Evolutionary conservation across 2,888 invertebrate species (phyloP).

Genomic region (Sialis lutaria): DNA sequence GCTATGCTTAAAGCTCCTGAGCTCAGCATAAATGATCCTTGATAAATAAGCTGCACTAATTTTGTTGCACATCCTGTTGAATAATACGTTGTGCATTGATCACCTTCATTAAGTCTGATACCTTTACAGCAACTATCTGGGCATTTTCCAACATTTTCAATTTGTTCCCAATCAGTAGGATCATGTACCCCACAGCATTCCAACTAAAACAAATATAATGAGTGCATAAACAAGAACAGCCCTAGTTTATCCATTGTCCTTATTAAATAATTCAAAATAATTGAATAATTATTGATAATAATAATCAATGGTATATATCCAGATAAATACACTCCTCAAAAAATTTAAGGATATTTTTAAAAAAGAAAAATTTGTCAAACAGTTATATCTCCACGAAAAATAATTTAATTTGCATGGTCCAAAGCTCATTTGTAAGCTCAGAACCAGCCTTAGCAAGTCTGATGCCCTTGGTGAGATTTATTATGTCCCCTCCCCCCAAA

Average conservation of each 20-base stretch:
- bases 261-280: too few species aligned
- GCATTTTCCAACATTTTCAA: not conserved
- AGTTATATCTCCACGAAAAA: too few species aligned
- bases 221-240: not conserved
- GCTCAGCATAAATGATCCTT: slow-evolving; percentile 52
- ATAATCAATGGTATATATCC: too few species aligned
- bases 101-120: not conserved
- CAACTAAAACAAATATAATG: not conserved
- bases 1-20: slow-evolving; percentile 66
- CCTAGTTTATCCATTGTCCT: not conserved
- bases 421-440: too few species aligned
- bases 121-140: not conserved
- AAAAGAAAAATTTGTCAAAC: too few species aligned
- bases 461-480: too few species aligned
- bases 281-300: too few species aligned
- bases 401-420: too few species aligned
- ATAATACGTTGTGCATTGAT: not conserved
- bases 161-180: not conserved
- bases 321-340: too few species aligned
- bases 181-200: slow-evolving; percentile 1
- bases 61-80: slow-evolving; percentile 39
- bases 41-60: slow-evolving; percentile 42
- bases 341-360: too few species aligned
- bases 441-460: too few species aligned
- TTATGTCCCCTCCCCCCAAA: too few species aligned